Evolutionary conservation across 1,140 invertebrate genomes (phyloP), one percentile per base, ranked within the genome.

Genomic region (Ostrea edulis): DNA sequence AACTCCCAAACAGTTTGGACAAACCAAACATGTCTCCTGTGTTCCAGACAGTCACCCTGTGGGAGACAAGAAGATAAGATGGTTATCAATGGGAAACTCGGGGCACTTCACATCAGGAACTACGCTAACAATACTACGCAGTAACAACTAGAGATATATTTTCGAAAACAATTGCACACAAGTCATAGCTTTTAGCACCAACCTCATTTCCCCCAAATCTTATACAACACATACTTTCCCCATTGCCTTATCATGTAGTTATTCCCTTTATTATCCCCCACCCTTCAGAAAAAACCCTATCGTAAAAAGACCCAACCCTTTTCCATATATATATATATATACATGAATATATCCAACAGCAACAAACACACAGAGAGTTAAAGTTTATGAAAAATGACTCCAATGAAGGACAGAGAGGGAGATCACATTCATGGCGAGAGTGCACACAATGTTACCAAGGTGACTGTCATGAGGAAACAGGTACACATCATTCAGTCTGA

Each of bases 1-100:
- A 86, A 65, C 85, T 85, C 53, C 88, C 86, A 77, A 77, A 77
- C 68, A 77, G 68, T 77, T 77, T 77, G 68, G 68, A 77, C 68
- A 77, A 77, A 77, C 55, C 55, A 62, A 77, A 77, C 68, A 77
- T 77, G 29, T 35, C 68, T 77, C 7, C 25, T n/a, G 14, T 20
- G n/a, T 17, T 29, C 68, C 68, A 35, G 68, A 77, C 68, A 77
- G 68, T 77, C 68, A 77, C 68, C 68, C 68, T 77, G 68, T 77
- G 11, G 68, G 68, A 77, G 68, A 77, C 68, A 77, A 77, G 68
- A 77, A 77, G 12, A 77, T 35, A 77, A 25, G 9, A 20, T 77
- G 55, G 55, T 62, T 77, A 77, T 77, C 68, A 77, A 77, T 77
- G 68, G 68, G 68, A 25, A 77, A 44, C 12, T 5, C 0, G 25